Conservation (phyloP, 2,113 vertebrate species). For the Cacatua alba region DNA sequence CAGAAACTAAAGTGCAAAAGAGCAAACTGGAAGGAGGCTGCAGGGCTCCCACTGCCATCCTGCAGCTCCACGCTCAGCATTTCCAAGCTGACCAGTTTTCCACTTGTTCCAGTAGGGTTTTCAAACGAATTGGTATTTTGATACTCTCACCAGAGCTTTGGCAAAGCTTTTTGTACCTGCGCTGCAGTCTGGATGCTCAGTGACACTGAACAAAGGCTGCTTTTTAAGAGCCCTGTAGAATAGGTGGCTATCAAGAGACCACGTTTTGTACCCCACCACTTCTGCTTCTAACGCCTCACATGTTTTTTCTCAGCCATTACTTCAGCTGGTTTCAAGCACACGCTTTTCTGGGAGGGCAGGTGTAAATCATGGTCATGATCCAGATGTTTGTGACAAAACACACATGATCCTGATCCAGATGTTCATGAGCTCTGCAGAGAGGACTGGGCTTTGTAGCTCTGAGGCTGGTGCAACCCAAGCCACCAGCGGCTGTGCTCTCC, state of each 20-base stretch:
- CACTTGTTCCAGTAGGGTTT: constrained; percentile 23
- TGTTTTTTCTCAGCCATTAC: neutral
- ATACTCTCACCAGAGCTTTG: constrained; percentile 50
- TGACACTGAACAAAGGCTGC: neutral
- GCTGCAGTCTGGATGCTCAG: neutral
- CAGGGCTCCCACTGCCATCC: neutral
- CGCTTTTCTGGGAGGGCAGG: neutral
- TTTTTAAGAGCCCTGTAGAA: constrained; percentile 15
- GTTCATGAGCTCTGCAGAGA: neutral
- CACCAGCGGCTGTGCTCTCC: neutral
- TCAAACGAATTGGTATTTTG: constrained; percentile 37
- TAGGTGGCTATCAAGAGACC: neutral
- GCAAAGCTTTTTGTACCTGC: constrained; percentile 43
- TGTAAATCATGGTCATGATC: neutral
- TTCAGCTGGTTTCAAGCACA: neutral
- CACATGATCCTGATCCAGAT: neutral
- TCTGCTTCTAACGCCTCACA: constrained; percentile 40
- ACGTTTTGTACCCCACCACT: constrained; percentile 52
- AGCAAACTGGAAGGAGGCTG: neutral
- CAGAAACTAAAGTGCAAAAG: neutral
- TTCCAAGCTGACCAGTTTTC: constrained; percentile 31
- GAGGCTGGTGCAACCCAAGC: neutral
- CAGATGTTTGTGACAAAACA: neutral
- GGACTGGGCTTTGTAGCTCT: neutral
- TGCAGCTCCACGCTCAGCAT: neutral